Evolutionary conservation across 2,888 invertebrate genomes (phyloP).

Genomic region (Lasioglossum malachurum): DNA sequence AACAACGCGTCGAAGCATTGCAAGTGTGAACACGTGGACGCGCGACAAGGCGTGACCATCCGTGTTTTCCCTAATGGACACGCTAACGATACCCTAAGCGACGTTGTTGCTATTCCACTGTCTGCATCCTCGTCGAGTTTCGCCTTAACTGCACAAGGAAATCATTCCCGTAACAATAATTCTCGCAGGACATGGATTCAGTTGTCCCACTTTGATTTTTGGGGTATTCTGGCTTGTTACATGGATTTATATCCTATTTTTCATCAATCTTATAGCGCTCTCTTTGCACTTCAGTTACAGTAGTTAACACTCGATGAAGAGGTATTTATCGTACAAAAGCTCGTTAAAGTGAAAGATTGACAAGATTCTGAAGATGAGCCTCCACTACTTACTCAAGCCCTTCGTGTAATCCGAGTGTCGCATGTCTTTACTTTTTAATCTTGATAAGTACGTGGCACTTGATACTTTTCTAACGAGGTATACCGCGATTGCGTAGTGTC

Average conservation of each 20-base stretch:
- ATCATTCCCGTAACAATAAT: not conserved
- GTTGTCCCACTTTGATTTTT: not conserved
- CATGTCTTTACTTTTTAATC: constrained; percentile 94
- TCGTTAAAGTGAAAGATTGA: not conserved
- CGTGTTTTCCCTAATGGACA: constrained; percentile 98
- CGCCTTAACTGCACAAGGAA: constrained; percentile 90
- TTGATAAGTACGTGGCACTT: constrained; percentile 92
- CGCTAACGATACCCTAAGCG: constrained; percentile 95
- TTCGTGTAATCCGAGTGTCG: constrained; percentile 96
- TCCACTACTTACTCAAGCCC: constrained; percentile 92
- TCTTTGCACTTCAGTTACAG: not conserved
- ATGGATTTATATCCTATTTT: not conserved
- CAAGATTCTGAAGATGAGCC: not conserved
- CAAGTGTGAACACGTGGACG: constrained; percentile 96
- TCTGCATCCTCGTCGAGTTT: constrained; percentile 96
- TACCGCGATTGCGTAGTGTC: constrained; percentile 93
- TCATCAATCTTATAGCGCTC: too few species aligned
- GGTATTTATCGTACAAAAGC: not conserved
- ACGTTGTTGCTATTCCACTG: constrained; percentile 98
- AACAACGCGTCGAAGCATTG: constrained; percentile 99
- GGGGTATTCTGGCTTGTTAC: not conserved
- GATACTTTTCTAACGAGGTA: constrained; percentile 95
- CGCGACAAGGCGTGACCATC: constrained; percentile 95
- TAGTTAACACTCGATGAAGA: not conserved
- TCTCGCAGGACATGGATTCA: not conserved